phyloP scores from a whole-genome alignment of 2,113 vertebrate species.

The Coptodon bakossiorum region DNA sequence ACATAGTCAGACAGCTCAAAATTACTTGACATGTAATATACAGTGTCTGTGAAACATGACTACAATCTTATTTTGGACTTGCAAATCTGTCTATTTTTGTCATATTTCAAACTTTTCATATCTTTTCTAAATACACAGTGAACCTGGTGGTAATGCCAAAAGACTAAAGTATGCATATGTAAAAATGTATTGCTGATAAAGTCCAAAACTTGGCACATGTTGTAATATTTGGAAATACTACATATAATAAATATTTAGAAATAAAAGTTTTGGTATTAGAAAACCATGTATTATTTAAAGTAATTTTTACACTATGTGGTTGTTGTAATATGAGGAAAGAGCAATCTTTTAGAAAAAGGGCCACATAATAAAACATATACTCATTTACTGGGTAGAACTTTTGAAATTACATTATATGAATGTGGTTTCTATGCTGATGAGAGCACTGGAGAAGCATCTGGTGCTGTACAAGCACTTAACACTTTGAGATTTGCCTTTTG shows the following conservation, averaged over 20 bases:
- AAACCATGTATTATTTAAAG: not conserved
- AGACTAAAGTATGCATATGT: not conserved
- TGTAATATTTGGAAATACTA: not conserved
- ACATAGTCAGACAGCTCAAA: not conserved
- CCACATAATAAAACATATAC: not conserved
- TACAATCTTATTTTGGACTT: not conserved
- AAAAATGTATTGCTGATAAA: not conserved
- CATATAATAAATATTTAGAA: not conserved
- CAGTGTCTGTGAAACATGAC: not conserved
- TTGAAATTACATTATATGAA: not conserved
- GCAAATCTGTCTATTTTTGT: not conserved
- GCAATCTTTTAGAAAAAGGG: not conserved
- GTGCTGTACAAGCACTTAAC: not conserved
- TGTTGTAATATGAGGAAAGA: not conserved
- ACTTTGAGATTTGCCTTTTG: not conserved
- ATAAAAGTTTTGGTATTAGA: not conserved
- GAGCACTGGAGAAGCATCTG: not conserved
- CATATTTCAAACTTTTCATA: not conserved
- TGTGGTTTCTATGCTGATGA: not conserved
- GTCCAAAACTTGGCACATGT: not conserved
- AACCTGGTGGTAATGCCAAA: not conserved
- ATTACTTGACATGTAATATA: not conserved
- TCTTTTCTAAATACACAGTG: not conserved
- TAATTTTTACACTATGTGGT: not conserved
- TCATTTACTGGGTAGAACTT: not conserved